Percentiles rank a stretch among this genome's conserved stretches.
phyloP scores from a whole-genome alignment of 2,797 vertebrate species.

The Pantherophis vulpinus region DNA sequence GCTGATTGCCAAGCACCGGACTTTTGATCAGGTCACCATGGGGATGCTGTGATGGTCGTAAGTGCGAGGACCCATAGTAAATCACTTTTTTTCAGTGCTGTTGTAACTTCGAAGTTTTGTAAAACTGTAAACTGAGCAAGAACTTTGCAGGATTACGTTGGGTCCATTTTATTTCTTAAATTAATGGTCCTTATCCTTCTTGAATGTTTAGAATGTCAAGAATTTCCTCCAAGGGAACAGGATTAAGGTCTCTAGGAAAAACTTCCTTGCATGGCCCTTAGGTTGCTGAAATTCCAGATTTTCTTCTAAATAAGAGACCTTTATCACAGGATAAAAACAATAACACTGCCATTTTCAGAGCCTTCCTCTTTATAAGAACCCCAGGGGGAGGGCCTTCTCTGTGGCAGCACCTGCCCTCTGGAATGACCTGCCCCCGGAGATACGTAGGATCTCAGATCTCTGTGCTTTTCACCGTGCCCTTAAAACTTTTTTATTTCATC shows the following conservation, averaged over 20 bases:
- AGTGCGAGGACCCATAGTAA: too few species aligned
- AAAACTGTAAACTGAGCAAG: background rate
- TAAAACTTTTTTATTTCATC: too few species aligned
- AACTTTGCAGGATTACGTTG: background rate
- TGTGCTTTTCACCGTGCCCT: too few species aligned
- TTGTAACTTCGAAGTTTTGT: too few species aligned
- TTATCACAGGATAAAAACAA: background rate
- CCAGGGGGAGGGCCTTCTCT: too few species aligned
- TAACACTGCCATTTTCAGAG: background rate
- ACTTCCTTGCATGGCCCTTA: background rate
- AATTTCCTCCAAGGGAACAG: background rate
- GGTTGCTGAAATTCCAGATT: background rate
- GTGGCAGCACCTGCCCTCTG: too few species aligned
- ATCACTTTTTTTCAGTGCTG: too few species aligned
- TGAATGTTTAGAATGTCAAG: background rate
- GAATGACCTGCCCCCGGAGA: too few species aligned
- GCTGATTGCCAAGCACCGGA: background rate
- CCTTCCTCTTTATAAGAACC: background rate
- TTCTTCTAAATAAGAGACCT: background rate
- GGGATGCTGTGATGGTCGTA: too few species aligned
- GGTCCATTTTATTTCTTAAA: background rate
- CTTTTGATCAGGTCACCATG: too few species aligned
- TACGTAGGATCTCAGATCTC: too few species aligned
- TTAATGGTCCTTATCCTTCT: background rate
- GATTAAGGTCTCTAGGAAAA: background rate